Conservation (phyloP, 2,797 vertebrate genomes). For the Hyperoplus immaculatus region DNA sequence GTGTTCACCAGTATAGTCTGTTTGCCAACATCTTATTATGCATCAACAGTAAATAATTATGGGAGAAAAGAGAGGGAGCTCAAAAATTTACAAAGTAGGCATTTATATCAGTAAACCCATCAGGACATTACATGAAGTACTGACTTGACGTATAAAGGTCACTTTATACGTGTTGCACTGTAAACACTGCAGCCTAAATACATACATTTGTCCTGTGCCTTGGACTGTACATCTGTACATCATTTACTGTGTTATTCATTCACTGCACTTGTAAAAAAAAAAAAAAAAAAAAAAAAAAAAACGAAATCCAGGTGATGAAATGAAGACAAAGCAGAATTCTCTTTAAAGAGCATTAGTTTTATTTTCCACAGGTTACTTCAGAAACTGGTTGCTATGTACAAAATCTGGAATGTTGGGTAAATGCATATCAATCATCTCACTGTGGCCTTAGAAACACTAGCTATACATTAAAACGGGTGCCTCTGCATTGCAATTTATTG, state of each 20-base stretch:
- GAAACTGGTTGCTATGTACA: slow-evolving; percentile 95
- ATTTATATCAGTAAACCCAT: too few relatives aligned
- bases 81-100: too few relatives aligned
- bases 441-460: slow-evolving; percentile 84
- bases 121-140: too few relatives aligned
- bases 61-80: too few relatives aligned
- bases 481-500: slow-evolving; percentile 92
- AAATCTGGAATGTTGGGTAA: slow-evolving; percentile 97
- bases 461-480: slow-evolving; percentile 88
- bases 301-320: slow-evolving; percentile 13
- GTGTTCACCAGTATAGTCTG: neutral
- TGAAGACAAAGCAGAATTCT: slow-evolving; percentile 26
- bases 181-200: neutral
- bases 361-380: slow-evolving; percentile 93
- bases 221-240: neutral
- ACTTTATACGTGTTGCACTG: neutral
- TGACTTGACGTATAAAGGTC: too few relatives aligned
- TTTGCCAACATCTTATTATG: neutral
- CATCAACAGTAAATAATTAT: too few relatives aligned
- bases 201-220: neutral
- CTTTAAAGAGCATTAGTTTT: slow-evolving; percentile 93
- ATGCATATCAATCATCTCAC: slow-evolving; percentile 89
- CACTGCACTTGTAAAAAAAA: too few relatives aligned
- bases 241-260: neutral
- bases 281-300: neutral